Evolutionary conservation across 2,113 vertebrate species (phyloP).

Genomic region (Romanogobio albipinnatus): DNA sequence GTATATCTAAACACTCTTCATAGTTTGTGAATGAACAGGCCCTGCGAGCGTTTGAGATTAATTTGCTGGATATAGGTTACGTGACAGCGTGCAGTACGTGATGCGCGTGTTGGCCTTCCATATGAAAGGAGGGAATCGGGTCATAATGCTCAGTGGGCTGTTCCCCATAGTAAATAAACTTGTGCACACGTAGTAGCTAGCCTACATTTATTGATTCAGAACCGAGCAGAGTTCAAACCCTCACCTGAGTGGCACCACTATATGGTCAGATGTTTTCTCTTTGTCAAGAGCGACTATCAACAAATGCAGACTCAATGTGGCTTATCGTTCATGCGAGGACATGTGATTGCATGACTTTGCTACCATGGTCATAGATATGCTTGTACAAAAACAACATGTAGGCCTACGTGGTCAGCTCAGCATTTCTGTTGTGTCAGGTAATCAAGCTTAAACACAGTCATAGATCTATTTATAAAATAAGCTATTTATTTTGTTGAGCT

Average conservation of each 20-base stretch:
- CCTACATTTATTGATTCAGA: background rate
- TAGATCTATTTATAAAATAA: conserved; percentile 19
- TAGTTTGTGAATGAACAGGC: conserved; percentile 5
- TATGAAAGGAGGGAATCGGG: background rate
- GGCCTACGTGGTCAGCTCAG: background rate
- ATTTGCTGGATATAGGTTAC: background rate
- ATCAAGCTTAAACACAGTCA: background rate
- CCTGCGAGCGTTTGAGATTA: background rate
- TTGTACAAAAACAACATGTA: background rate
- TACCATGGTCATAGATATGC: background rate
- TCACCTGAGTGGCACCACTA: background rate
- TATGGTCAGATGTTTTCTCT: background rate
- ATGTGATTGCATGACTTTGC: background rate
- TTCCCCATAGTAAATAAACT: conserved; percentile 7
- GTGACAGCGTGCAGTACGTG: background rate
- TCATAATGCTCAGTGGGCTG: background rate
- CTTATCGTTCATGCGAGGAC: background rate
- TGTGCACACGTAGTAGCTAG: background rate
- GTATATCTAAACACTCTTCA: background rate
- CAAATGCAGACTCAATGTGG: background rate
- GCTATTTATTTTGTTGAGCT: conserved; percentile 33
- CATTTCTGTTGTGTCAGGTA: background rate
- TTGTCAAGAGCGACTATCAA: background rate
- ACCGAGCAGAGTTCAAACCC: conserved; percentile 6
- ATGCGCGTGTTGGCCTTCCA: conserved; percentile 16